Evolutionary conservation across 2,113 vertebrate species (phyloP).

Genomic region (Solenodon paradoxus): DNA sequence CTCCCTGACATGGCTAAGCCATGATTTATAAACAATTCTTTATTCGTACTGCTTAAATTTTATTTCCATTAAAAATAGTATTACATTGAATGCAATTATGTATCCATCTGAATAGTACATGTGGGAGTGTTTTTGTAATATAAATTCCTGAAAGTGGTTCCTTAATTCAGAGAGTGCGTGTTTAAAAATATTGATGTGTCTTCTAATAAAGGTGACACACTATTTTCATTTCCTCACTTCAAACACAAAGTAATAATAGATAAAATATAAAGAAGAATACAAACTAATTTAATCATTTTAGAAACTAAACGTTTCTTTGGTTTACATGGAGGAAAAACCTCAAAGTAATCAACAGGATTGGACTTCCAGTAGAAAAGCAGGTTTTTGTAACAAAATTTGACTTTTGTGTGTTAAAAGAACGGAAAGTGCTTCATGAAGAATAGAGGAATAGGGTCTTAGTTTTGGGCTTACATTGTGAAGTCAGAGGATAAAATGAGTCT

Average conservation of each 20-base stretch:
- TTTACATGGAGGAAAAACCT: neutral
- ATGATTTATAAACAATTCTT: neutral
- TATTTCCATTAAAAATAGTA: neutral
- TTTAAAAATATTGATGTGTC: neutral
- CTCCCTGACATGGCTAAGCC: neutral
- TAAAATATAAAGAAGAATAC: neutral
- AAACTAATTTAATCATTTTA: neutral
- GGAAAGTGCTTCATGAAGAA: neutral
- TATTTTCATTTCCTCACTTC: slow-evolving; percentile 2
- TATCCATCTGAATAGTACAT: neutral
- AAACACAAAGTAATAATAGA: neutral
- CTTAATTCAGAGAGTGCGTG: neutral
- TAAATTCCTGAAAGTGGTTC: neutral
- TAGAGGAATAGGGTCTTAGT: neutral
- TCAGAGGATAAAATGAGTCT: neutral
- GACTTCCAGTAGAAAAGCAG: neutral
- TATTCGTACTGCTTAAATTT: neutral
- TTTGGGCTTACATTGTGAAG: neutral
- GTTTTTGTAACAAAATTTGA: neutral
- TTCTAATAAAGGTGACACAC: neutral
- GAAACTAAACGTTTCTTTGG: neutral
- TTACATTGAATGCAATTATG: neutral
- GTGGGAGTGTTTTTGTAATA: neutral
- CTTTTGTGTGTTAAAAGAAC: neutral
- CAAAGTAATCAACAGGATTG: neutral